These are phyloP conservation scores for Herpailurus yagouaroundi DNA, from an alignment of 2,113 vertebrate genomes.

Conservation along the genomic window DNA sequence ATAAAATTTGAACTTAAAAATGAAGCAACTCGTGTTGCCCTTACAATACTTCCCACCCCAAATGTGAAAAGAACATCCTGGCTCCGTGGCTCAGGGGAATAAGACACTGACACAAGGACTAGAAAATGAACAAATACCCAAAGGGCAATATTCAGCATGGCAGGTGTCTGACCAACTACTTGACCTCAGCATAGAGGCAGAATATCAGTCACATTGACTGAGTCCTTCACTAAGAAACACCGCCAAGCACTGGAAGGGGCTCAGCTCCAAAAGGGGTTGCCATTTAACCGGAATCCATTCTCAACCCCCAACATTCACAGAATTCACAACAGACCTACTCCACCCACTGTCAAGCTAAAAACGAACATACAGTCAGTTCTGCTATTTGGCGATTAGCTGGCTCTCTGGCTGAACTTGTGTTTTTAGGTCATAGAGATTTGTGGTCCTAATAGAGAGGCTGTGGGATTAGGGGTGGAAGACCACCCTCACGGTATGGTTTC, in stretches of 20 bases:
- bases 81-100: background rate
- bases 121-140: background rate
- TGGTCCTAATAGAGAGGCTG: background rate
- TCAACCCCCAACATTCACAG: background rate
- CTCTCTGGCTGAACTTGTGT: background rate
- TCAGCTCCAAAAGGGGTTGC: background rate
- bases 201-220: background rate
- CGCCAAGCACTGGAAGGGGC: background rate
- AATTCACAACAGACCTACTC: background rate
- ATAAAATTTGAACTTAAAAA: constrained; percentile 45
- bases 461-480: background rate
- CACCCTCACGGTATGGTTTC: background rate
- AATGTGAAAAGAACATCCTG: background rate
- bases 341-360: background rate
- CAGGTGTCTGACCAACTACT: background rate
- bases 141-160: background rate
- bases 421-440: background rate
- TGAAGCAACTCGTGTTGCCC: background rate
- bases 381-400: background rate
- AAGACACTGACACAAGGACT: background rate
- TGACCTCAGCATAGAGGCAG: background rate
- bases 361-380: background rate
- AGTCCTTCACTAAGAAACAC: background rate
- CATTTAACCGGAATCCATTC: background rate
- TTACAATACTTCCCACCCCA: background rate